These are phyloP conservation scores for Ataeniobius toweri DNA, from an alignment of 2,797 vertebrate genomes.

Conservation along the genomic window DNA sequence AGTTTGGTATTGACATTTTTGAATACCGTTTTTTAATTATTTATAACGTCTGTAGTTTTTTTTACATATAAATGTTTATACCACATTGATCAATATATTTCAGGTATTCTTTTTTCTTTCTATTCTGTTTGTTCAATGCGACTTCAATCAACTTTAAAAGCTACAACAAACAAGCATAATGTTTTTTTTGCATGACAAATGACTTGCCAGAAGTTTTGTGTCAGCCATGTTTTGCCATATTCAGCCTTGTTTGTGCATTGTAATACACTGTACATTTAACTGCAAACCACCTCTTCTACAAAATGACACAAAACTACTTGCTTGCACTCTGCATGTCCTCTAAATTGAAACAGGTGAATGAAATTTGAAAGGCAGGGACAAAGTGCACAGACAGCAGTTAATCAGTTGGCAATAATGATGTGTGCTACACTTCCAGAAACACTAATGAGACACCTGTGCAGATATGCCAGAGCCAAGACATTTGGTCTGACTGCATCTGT, in stretches of 20 bases:
- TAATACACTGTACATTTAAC: not conserved
- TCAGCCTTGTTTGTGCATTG: not conserved
- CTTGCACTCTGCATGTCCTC: not conserved
- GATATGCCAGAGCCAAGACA: constrained; percentile 11
- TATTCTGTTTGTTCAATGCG: not conserved
- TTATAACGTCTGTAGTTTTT: not conserved
- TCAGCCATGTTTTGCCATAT: not conserved
- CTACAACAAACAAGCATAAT: not conserved
- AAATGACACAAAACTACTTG: not conserved
- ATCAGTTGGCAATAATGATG: constrained; percentile 30
- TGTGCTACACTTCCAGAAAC: constrained; percentile 27
- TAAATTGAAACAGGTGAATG: constrained; percentile 4
- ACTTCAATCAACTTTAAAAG: not conserved
- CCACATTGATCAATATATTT: not conserved
- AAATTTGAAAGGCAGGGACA: constrained; percentile 16
- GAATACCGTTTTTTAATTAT: not conserved
- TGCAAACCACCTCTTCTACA: not conserved
- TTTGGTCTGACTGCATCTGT: constrained; percentile 32
- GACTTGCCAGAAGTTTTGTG: not conserved
- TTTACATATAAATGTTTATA: not conserved
- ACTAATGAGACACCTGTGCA: constrained; percentile 53
- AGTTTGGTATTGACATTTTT: not conserved
- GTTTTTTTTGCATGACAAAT: not conserved
- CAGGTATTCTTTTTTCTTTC: not conserved
- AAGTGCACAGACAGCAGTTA: constrained; percentile 20